Evolutionary conservation across 1,140 invertebrate species (phyloP), one percentile per base, ranked within the genome.

Genomic region (Pachypsylla venusta): DNA sequence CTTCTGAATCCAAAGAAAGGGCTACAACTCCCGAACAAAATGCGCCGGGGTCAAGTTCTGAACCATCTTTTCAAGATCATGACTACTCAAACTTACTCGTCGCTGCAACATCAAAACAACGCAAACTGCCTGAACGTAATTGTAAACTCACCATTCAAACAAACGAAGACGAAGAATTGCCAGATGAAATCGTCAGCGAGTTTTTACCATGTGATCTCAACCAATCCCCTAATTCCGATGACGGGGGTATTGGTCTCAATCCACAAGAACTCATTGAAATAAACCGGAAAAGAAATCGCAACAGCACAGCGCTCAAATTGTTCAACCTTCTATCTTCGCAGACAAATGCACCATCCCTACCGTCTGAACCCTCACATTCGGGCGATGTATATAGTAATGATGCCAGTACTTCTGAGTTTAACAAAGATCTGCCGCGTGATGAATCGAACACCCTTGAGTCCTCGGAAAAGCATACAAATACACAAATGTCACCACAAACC

Each of bases 111-210:
- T n/a, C 42, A 4, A n/a, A 5, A 4, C n/a, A 4, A 3, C 42
- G 42, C 42, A 48, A 48, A 22, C 42, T 48, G n/a, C 42, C 42
- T 3, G 42, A 48, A 19, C 16, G 42, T n/a, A 48, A 48, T n/a
- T 48, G 42, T 48, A 48, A 48, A 22, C 42, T 48, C 42, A n/a
- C 5, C 4, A 22, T 48, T 4, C 4, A 19, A 5, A 22, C 22
- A 22, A 5, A 5, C 4, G 42, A 48, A 19, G 42, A 48, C 16
- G 42, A 48, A 3, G 42, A 48, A 3, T 5, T n/a, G 4, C 42
- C n/a, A 5, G 42, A n/a, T 19, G 42, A 48, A 19, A 22, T 48
- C n/a, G 42, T 22, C 4, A 48, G 42, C n/a, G 42, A 48, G 42
- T 48, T 48, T 19, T 22, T 48, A n/a, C 42, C 42, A n/a, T 48